A percentile compares a stretch with the other conserved stretches of the same genome.
phyloP scores from a whole-genome alignment of 2,113 vertebrate genomes.

The Bubo bubo region DNA sequence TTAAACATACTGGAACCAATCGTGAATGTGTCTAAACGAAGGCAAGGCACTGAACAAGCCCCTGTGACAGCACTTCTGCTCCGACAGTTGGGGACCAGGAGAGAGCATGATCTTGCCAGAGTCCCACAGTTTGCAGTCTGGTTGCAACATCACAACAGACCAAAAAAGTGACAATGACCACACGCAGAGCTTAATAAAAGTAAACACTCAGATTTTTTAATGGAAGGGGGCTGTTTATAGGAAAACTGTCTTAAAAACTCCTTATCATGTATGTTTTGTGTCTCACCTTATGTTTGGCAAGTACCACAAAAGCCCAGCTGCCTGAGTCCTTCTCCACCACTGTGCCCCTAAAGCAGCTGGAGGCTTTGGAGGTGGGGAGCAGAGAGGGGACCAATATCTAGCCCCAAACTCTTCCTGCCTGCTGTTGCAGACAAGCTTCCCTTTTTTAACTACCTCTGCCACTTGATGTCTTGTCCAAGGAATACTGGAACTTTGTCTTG shows the following conservation, averaged over 20 bases:
- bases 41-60: not conserved
- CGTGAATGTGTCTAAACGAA: not conserved
- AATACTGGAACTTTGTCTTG: not conserved
- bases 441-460: not conserved
- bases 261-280: not conserved
- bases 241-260: not conserved
- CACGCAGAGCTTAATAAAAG: not conserved
- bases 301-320: not conserved
- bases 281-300: not conserved
- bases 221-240: not conserved
- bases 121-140: rapidly evolving
- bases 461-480: not conserved
- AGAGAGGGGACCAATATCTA: not conserved
- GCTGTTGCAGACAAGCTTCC: not conserved
- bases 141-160: not conserved
- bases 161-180: rapidly evolving
- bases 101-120: rapidly evolving
- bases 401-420: not conserved
- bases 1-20: not conserved
- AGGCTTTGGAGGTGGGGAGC: not conserved
- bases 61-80: not conserved
- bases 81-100: not conserved
- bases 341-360: not conserved
- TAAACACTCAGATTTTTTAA: rapidly evolving
- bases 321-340: rapidly evolving